Percentiles rank a stretch among this genome's conserved stretches.
Conservation (phyloP, 2,888 invertebrate species). For the Tubulanus polymorphus region DNA sequence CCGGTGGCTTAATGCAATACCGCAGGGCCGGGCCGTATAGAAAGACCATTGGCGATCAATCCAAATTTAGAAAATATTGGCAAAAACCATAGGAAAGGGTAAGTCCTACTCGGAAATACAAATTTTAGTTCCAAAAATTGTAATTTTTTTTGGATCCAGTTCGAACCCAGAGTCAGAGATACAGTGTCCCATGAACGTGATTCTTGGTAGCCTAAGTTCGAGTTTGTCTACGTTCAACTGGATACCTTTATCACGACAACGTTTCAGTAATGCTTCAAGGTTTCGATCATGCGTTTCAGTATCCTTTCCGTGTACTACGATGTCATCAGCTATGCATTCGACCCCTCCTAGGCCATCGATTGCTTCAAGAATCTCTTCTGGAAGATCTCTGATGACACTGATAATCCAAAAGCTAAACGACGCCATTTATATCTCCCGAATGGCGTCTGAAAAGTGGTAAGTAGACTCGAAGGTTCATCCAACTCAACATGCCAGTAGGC, state of each 20-base stretch:
- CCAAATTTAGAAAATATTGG: too few relatives aligned
- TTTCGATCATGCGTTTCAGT: conserved; percentile 16
- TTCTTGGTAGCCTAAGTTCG: not conserved
- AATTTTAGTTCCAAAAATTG: too few relatives aligned
- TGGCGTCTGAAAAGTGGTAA: conserved; percentile 24
- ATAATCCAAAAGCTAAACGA: conserved; percentile 21
- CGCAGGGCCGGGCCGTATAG: too few relatives aligned
- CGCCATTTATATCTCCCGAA: conserved; percentile 24
- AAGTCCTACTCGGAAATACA: too few relatives aligned
- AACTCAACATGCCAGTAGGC: conserved; percentile 23
- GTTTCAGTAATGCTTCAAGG: conserved; percentile 10
- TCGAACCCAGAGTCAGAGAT: conserved; percentile 10
- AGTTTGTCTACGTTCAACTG: conserved; percentile 8
- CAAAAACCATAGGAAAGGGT: too few relatives aligned
- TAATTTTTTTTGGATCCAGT: conserved; percentile 11
- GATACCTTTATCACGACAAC: conserved; percentile 1
- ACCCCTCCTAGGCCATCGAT: conserved; percentile 17
- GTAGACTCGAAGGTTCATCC: conserved; percentile 17
- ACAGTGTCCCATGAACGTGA: conserved; percentile 12
- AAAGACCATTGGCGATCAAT: too few relatives aligned
- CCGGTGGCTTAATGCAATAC: too few relatives aligned
- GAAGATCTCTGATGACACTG: conserved; percentile 16
- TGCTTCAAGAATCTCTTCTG: conserved; percentile 13
- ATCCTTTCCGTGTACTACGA: conserved; percentile 19
- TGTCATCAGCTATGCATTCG: conserved; percentile 19